Percentiles rank a stretch among this genome's conserved stretches.
phyloP scores from a whole-genome alignment of 2,797 vertebrate species.

The Microcaecilia unicolor region DNA sequence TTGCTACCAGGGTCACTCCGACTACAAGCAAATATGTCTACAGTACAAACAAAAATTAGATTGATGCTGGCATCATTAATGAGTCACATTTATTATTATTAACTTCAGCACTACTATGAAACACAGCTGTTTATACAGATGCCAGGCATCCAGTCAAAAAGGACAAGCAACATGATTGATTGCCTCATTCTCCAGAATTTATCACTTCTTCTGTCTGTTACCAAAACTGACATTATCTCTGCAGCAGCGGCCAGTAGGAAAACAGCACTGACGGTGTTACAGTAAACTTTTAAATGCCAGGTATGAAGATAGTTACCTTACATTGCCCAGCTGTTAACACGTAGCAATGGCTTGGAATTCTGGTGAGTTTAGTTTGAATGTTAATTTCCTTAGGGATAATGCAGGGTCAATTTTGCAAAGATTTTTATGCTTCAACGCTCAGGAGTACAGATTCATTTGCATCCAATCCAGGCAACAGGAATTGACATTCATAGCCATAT shows the following conservation, averaged over 20 bases:
- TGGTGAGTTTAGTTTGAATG: too few relatives aligned
- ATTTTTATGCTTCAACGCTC: too few relatives aligned
- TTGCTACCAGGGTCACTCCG: background rate
- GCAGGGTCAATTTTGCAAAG: too few relatives aligned
- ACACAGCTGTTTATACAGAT: background rate
- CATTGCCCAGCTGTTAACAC: too few relatives aligned
- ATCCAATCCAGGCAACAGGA: too few relatives aligned
- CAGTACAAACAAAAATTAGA: background rate
- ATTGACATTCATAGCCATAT: too few relatives aligned
- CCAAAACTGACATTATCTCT: background rate
- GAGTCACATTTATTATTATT: constrained; percentile 7
- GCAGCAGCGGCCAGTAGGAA: background rate
- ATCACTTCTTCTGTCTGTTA: background rate
- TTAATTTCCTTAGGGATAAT: too few relatives aligned
- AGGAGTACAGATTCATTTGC: too few relatives aligned
- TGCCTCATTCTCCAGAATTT: background rate
- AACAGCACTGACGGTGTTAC: background rate
- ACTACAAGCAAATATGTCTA: background rate
- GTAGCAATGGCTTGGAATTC: too few relatives aligned
- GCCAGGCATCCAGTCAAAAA: background rate
- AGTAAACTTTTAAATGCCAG: background rate
- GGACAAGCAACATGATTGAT: background rate
- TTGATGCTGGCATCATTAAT: background rate
- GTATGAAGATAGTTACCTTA: too few relatives aligned
- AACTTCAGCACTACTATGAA: background rate